A percentile compares a stretch with the other conserved stretches of the same genome.
phyloP scores from a whole-genome alignment of 2,113 vertebrate genomes.

The Arizona elegans region DNA sequence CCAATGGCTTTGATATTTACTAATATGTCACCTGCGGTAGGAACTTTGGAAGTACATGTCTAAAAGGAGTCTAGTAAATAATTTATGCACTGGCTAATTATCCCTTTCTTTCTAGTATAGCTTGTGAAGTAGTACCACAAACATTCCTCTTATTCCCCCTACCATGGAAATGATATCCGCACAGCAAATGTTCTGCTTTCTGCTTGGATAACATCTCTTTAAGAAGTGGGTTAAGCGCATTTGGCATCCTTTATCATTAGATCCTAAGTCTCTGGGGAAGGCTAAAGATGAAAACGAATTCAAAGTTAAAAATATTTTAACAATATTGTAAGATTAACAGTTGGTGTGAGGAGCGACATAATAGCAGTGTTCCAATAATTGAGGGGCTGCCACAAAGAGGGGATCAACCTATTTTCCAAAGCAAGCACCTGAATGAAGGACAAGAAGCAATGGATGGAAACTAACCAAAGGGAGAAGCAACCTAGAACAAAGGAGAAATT shows the following conservation, averaged over 20 bases:
- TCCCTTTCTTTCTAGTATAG: not conserved
- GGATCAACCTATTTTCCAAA: too few relatives aligned
- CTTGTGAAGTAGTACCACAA: not conserved
- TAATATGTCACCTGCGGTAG: not conserved
- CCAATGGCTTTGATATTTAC: slow-evolving; percentile 24
- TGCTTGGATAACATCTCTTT: not conserved
- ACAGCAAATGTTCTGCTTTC: not conserved
- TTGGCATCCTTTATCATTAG: not conserved
- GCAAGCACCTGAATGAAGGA: too few relatives aligned
- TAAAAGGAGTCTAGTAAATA: not conserved
- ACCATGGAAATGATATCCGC: not conserved
- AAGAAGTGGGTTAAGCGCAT: not conserved
- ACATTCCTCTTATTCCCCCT: not conserved
- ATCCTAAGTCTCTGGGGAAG: not conserved
- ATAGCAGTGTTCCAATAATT: not conserved
- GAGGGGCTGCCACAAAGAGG: not conserved
- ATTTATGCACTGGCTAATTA: not conserved
- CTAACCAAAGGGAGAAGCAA: too few relatives aligned
- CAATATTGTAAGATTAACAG: not conserved
- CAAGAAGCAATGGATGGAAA: too few relatives aligned
- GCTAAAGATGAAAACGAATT: slow-evolving; percentile 13
- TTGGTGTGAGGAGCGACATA: not conserved
- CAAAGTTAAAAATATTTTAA: not conserved
- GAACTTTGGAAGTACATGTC: slow-evolving; percentile 14
- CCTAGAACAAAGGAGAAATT: too few relatives aligned